Percentiles rank a stretch among this genome's conserved stretches.
Evolutionary conservation across 2,888 invertebrate genomes (phyloP).

Genomic region (Melitaea athalia): DNA sequence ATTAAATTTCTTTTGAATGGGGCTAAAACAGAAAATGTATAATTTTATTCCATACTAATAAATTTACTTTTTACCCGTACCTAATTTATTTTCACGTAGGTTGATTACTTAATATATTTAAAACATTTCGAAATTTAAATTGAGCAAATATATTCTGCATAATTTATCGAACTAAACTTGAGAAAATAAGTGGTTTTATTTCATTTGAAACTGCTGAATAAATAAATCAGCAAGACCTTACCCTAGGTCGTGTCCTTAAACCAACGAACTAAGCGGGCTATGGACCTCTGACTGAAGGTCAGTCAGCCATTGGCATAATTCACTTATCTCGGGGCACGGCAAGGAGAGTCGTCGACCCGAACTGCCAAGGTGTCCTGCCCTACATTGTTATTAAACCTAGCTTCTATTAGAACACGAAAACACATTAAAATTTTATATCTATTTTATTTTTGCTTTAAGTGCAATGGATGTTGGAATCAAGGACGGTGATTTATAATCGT

Average conservation of each 20-base stretch:
- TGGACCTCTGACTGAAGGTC: slow-evolving; percentile 30
- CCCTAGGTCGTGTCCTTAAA: slow-evolving; percentile 20
- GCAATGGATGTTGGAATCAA: too few relatives aligned
- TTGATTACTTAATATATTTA: too few relatives aligned
- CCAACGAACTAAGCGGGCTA: slow-evolving; percentile 21
- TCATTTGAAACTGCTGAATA: slow-evolving; percentile 1
- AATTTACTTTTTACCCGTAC: background rate
- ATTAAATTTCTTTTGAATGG: slow-evolving; percentile 6
- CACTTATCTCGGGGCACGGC: slow-evolving; percentile 24
- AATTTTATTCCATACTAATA: background rate
- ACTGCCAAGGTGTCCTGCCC: slow-evolving; percentile 29
- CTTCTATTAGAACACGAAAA: background rate
- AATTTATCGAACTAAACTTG: too few relatives aligned
- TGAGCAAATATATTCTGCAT: too few relatives aligned
- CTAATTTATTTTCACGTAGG: too few relatives aligned
- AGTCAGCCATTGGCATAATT: slow-evolving; percentile 19
- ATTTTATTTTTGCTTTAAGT: too few relatives aligned
- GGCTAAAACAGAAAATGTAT: background rate
- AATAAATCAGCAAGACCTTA: slow-evolving; percentile 3
- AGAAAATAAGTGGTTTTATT: background rate
- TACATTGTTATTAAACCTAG: slow-evolving; percentile 14
- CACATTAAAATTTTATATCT: background rate
- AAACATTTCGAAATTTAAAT: too few relatives aligned
- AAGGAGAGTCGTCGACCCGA: slow-evolving; percentile 27
- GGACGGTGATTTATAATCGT: background rate